Evolutionary conservation across 2,113 vertebrate species (phyloP).

Genomic region (Scalopus aquaticus): DNA sequence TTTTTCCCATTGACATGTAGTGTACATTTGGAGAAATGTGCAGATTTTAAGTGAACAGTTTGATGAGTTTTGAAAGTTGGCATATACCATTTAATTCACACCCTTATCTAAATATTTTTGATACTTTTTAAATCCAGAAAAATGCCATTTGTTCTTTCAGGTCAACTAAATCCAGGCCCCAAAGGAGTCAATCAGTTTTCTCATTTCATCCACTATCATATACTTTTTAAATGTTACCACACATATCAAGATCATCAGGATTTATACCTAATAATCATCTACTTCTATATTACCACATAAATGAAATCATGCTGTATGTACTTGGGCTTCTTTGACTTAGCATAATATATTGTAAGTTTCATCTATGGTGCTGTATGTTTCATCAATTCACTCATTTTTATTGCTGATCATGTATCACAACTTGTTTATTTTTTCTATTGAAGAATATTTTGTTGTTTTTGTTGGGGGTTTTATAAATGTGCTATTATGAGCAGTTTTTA

Average conservation of each 20-base stretch:
- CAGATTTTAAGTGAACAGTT: not conserved
- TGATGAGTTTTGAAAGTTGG: not conserved
- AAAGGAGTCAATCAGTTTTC: not conserved
- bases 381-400: not conserved
- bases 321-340: not conserved
- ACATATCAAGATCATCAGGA: not conserved
- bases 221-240: not conserved
- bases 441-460: not conserved
- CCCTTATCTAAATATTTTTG: not conserved
- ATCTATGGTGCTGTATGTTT: not conserved
- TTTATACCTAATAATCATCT: not conserved
- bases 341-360: not conserved
- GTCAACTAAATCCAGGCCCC: not conserved
- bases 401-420: not conserved
- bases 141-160: not conserved
- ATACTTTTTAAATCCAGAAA: not conserved
- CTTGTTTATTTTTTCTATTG: not conserved
- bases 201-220: not conserved
- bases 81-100: not conserved
- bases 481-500: not conserved
- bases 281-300: not conserved
- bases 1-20: not conserved
- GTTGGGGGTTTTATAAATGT: not conserved
- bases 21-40: not conserved
- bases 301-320: not conserved